Evolutionary conservation across 2,797 vertebrate species (phyloP).

Genomic region (Rhyacichthys aspro): DNA sequence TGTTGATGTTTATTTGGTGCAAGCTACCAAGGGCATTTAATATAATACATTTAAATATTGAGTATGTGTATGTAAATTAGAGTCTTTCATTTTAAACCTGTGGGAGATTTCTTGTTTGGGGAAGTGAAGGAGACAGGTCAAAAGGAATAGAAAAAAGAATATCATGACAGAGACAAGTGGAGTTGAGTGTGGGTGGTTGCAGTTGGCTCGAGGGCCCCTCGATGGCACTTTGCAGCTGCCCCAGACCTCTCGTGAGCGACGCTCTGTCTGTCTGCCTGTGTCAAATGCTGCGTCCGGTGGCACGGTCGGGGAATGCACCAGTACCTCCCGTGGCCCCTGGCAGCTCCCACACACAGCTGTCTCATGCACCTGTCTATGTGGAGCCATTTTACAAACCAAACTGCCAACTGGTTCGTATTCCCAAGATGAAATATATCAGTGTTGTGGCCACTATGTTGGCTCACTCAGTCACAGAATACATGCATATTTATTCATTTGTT

Average conservation of each 20-base stretch:
- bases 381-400: background rate
- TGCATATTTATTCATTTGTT: too few relatives aligned
- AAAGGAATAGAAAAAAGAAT: background rate
- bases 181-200: slow-evolving; percentile 45
- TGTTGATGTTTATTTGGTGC: too few relatives aligned
- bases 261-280: slow-evolving; percentile 42
- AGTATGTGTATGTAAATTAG: background rate
- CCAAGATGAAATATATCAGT: slow-evolving; percentile 10
- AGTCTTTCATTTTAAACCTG: background rate
- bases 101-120: slow-evolving; percentile 17
- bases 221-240: slow-evolving; percentile 71
- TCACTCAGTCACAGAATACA: too few relatives aligned
- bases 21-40: too few relatives aligned
- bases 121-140: slow-evolving; percentile 12
- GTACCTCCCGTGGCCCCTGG: slow-evolving; percentile 44
- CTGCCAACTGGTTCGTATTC: background rate
- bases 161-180: slow-evolving; percentile 28
- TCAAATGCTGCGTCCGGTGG: slow-evolving; percentile 57
- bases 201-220: slow-evolving; percentile 50
- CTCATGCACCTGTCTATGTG: slow-evolving; percentile 51
- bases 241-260: slow-evolving; percentile 32
- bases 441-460: background rate
- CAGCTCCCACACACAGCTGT: slow-evolving; percentile 64
- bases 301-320: slow-evolving; percentile 63
- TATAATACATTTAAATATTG: too few relatives aligned